Evolutionary conservation across 2,113 vertebrate genomes (phyloP).

Genomic region (Tamias sibiricus): DNA sequence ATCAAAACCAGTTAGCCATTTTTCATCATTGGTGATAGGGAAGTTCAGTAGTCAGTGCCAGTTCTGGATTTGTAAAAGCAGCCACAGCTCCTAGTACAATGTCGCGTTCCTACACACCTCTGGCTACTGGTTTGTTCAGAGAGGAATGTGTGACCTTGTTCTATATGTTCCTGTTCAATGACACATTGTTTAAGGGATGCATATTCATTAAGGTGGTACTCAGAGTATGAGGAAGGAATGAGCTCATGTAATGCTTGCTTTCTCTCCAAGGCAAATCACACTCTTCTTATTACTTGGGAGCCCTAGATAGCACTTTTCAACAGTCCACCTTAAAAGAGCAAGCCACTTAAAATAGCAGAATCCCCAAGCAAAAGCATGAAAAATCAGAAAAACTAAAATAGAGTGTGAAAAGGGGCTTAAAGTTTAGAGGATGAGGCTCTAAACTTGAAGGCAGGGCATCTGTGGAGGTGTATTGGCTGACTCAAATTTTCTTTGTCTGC

Average conservation of each 20-base stretch:
- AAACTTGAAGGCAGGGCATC: neutral
- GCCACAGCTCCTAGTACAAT: neutral
- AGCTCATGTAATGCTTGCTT: neutral
- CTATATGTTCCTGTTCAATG: neutral
- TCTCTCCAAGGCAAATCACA: fast-evolving
- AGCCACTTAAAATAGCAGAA: neutral
- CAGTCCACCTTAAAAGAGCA: neutral
- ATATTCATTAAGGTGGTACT: neutral
- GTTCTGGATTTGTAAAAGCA: neutral
- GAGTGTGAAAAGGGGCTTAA: too few species aligned
- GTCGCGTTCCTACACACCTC: neutral
- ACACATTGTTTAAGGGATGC: neutral
- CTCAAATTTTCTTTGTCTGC: neutral
- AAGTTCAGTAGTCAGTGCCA: neutral
- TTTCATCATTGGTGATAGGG: neutral
- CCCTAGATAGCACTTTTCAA: neutral
- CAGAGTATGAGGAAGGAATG: fast-evolving
- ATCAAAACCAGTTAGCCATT: neutral
- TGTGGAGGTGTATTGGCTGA: neutral
- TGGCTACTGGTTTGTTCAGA: neutral
- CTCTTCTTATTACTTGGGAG: neutral
- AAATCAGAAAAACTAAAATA: neutral
- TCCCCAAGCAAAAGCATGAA: neutral
- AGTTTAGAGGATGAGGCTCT: neutral
- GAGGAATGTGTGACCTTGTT: neutral